These are phyloP conservation scores for Drosophila bifasciata DNA, from an alignment of 1,140 invertebrate genomes.

Conservation along the genomic window DNA sequence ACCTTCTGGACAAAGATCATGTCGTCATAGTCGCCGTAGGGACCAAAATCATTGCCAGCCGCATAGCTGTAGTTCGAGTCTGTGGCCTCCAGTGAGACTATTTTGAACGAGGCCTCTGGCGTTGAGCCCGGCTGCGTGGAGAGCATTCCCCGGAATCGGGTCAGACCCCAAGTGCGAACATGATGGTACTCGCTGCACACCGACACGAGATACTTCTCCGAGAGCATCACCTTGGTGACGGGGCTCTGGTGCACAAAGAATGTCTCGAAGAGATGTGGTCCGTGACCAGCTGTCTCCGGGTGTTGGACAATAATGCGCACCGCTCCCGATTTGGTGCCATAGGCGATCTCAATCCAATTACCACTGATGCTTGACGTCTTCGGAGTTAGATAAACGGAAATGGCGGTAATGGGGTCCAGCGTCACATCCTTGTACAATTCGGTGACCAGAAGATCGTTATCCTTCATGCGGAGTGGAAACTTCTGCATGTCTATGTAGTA, in stretches of 20 bases:
- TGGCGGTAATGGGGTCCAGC: constrained; percentile 98
- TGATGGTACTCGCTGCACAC: constrained; percentile 99
- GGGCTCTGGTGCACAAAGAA: constrained; percentile 98
- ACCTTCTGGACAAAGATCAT: constrained; percentile 99
- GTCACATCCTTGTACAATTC: constrained; percentile 98
- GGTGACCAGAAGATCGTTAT: constrained; percentile 98
- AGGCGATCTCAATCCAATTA: constrained; percentile 99
- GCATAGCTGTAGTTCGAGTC: constrained; percentile 91
- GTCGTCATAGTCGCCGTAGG: constrained; percentile 98
- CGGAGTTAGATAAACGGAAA: constrained; percentile 98
- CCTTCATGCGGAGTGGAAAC: constrained; percentile 99
- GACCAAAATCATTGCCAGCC: constrained; percentile 94
- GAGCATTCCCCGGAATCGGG: constrained; percentile 97
- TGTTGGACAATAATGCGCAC: constrained; percentile 99
- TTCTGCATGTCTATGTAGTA: constrained; percentile 99
- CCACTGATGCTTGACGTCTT: constrained; percentile 97
- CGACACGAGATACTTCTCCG: constrained; percentile 98
- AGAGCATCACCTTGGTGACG: constrained; percentile 96
- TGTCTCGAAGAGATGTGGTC: constrained; percentile 98
- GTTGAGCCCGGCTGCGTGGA: constrained; percentile 98
- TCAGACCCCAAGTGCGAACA: constrained; percentile 98
- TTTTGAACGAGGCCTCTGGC: constrained; percentile 97
- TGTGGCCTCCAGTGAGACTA: constrained; percentile 87
- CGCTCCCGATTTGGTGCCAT: constrained; percentile 97
- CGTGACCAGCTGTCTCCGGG: constrained; percentile 98